Percentiles rank a stretch among this genome's conserved stretches.
Evolutionary conservation across 2,888 invertebrate genomes (phyloP).

Genomic region (Drosophila monieri): DNA sequence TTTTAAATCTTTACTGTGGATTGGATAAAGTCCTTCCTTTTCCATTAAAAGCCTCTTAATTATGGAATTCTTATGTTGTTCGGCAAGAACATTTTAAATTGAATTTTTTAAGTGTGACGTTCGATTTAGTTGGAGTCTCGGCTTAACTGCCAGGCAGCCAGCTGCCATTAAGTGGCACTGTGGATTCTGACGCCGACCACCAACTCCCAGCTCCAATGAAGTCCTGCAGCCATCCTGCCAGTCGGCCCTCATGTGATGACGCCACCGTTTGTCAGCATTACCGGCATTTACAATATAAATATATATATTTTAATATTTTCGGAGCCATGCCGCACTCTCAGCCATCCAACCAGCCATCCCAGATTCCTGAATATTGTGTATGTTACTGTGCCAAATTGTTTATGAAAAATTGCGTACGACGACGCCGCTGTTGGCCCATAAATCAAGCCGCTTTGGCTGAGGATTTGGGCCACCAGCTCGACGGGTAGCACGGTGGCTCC

Average conservation of each 20-base stretch:
- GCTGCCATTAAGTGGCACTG: constrained; percentile 52
- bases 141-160: constrained; percentile 63
- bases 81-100: background rate
- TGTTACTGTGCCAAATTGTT: constrained; percentile 80
- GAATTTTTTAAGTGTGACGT: background rate
- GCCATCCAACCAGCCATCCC: background rate
- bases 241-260: constrained; percentile 47
- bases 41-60: background rate
- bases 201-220: constrained; percentile 1
- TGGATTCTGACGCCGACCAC: constrained; percentile 45
- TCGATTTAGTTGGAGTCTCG: constrained; percentile 51
- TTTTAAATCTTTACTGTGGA: background rate
- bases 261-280: constrained; percentile 65
- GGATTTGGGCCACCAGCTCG: constrained; percentile 69
- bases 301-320: constrained; percentile 78
- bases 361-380: constrained; percentile 50
- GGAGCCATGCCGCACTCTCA: constrained; percentile 38
- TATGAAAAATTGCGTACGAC: constrained; percentile 80
- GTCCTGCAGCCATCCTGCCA: constrained; percentile 47
- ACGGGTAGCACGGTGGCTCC: constrained; percentile 50
- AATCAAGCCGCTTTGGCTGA: constrained; percentile 74
- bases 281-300: constrained; percentile 73
- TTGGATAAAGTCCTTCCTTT: no score
- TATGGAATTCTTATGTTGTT: background rate
- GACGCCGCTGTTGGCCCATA: constrained; percentile 71